These are phyloP conservation scores for Halyomorpha halys DNA, from an alignment of 1,140 invertebrate species.

Conservation along the genomic window DNA sequence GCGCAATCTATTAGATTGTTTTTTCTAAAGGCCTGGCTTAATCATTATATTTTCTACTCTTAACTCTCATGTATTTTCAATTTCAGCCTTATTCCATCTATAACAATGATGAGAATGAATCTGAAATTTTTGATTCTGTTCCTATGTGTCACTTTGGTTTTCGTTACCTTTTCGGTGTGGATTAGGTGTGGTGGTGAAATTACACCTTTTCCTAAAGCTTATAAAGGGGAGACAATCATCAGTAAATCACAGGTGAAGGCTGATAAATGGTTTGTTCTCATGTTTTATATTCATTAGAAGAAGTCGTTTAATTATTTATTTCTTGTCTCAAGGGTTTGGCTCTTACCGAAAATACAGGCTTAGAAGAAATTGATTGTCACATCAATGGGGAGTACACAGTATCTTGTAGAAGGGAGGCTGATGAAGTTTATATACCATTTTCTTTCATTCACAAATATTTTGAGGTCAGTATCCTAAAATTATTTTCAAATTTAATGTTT, in stretches of 20 bases:
- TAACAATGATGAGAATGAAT: slow-evolving; percentile 30
- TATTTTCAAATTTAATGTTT: no score
- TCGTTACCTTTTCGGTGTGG: slow-evolving; percentile 44
- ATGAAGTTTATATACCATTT: slow-evolving; percentile 83
- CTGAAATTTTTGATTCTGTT: slow-evolving; percentile 43
- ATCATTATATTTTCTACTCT: no score
- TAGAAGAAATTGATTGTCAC: slow-evolving; percentile 74
- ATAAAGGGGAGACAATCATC: slow-evolving; percentile 30
- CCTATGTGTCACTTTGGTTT: slow-evolving; percentile 38
- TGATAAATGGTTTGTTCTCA: no score
- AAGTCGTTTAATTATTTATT: slow-evolving; percentile 10
- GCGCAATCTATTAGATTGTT: no score
- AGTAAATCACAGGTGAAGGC: slow-evolving; percentile 34
- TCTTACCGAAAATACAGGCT: slow-evolving; percentile 31
- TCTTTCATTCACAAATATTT: slow-evolving; percentile 89
- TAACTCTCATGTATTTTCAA: no score
- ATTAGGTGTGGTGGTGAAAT: slow-evolving; percentile 41
- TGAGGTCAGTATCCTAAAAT: slow-evolving; percentile 50
- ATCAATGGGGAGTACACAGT: slow-evolving; percentile 84
- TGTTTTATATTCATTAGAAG: not conserved
- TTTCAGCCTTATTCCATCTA: no score
- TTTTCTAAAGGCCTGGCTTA: no score
- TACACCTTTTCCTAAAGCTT: slow-evolving; percentile 20
- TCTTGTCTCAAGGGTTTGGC: slow-evolving; percentile 6
- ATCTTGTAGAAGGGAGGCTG: slow-evolving; percentile 69